A percentile compares a stretch with the other conserved stretches of the same genome.
phyloP scores from a whole-genome alignment of 1,140 invertebrate species.

The Macrotrachela quadricornifera region DNA sequence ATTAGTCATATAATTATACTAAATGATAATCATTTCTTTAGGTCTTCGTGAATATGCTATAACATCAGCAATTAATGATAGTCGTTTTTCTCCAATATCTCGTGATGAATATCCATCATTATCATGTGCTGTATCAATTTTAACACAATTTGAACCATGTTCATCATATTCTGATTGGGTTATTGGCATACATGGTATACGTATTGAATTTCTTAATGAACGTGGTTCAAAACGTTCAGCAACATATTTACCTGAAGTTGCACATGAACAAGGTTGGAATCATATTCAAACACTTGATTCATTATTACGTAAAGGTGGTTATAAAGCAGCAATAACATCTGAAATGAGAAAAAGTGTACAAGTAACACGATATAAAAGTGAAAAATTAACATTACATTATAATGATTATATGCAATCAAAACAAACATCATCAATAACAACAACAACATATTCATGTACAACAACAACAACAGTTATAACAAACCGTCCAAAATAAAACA shows the following conservation, averaged over 20 bases:
- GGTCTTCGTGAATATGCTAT: conserved; percentile 85
- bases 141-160: conserved; percentile 83
- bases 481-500: too few species aligned
- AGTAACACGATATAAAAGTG: conserved; percentile 76
- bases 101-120: conserved; percentile 73
- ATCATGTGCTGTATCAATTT: conserved; percentile 79
- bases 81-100: conserved; percentile 79
- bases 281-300: conserved; percentile 53
- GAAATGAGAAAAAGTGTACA: conserved; percentile 66
- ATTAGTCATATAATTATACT: too few species aligned
- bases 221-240: conserved; percentile 80
- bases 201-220: conserved; percentile 89
- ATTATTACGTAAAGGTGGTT: conserved; percentile 81
- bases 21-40: not conserved
- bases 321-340: conserved; percentile 64
- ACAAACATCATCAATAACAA: too few species aligned
- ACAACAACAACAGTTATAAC: too few species aligned
- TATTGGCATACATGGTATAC: conserved; percentile 82
- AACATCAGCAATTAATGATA: conserved; percentile 91
- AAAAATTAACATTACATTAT: conserved; percentile 59
- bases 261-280: conserved; percentile 67
- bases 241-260: conserved; percentile 90
- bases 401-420: conserved; percentile 34
- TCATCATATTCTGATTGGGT: conserved; percentile 87
- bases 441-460: too few species aligned